These are phyloP conservation scores for Cristatella mucedo DNA, from an alignment of 2,888 invertebrate species.

Conservation along the genomic window DNA sequence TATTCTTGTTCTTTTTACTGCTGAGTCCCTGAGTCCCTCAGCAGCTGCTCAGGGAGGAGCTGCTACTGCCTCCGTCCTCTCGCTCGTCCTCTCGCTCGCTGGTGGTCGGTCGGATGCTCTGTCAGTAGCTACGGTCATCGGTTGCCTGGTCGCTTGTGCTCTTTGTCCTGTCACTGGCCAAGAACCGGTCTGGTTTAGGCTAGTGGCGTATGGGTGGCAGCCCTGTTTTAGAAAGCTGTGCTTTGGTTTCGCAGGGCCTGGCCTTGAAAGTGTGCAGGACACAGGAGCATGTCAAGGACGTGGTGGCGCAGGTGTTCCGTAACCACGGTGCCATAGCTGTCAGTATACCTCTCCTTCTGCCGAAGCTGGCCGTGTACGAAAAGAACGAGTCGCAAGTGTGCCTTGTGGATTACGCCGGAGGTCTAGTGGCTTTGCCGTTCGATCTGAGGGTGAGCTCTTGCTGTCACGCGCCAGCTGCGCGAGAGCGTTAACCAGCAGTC, in stretches of 20 bases:
- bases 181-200: not conserved
- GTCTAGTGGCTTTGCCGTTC: slow-evolving; percentile 65
- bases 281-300: slow-evolving; percentile 42
- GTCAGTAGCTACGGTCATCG: too few species aligned
- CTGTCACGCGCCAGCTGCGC: not conserved
- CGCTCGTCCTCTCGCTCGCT: too few species aligned
- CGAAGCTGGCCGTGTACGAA: slow-evolving; percentile 36
- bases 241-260: slow-evolving; percentile 38
- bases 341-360: slow-evolving; percentile 62
- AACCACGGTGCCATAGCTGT: slow-evolving; percentile 56
- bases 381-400: slow-evolving; percentile 45
- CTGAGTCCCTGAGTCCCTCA: too few species aligned
- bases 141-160: too few species aligned
- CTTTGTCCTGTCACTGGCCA: too few species aligned
- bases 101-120: too few species aligned
- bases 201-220: not conserved
- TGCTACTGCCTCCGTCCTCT: too few species aligned
- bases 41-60: too few species aligned
- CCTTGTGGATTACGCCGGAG: slow-evolving; percentile 72
- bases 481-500: too few species aligned
- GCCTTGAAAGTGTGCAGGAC: too few species aligned
- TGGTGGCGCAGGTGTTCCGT: slow-evolving; percentile 28
- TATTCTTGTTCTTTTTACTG: too few species aligned
- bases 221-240: slow-evolving; percentile 25
- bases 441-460: slow-evolving; percentile 52